These are phyloP conservation scores for Laothoe populi DNA, from an alignment of 2,888 invertebrate species.

Conservation along the genomic window DNA sequence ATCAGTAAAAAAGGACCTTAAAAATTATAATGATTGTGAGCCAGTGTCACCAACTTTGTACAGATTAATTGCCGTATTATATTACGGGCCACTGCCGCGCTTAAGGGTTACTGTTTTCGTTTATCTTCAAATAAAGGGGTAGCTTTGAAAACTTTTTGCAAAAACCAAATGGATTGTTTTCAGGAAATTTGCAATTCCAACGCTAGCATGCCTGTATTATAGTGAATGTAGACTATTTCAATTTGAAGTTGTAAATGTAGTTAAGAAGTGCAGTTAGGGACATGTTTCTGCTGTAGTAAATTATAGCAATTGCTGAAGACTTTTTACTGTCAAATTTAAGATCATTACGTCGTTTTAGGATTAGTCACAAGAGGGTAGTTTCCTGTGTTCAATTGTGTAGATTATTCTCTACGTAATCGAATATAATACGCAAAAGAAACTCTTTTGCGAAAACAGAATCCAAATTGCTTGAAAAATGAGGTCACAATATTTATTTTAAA, in stretches of 20 bases:
- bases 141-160: conserved; percentile 23
- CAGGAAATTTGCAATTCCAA: conserved; percentile 12
- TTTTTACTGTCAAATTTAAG: too few relatives aligned
- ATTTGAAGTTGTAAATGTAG: not conserved
- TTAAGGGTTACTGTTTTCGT: conserved; percentile 45
- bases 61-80: conserved; percentile 61
- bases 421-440: too few relatives aligned
- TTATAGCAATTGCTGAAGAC: not conserved
- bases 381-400: too few relatives aligned
- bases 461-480: too few relatives aligned
- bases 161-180: conserved; percentile 15
- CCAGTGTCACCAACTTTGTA: conserved; percentile 54
- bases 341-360: too few relatives aligned
- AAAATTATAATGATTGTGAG: conserved; percentile 57
- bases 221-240: conserved; percentile 1
- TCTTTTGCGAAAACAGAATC: too few relatives aligned
- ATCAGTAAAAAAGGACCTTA: conserved; percentile 46
- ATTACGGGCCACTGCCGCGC: conserved; percentile 44
- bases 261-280: conserved; percentile 4
- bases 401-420: too few relatives aligned
- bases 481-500: too few relatives aligned
- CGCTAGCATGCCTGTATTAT: not conserved
- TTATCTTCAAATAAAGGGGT: conserved; percentile 45
- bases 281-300: not conserved
- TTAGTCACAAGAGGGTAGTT: too few relatives aligned